Evolutionary conservation across 2,797 vertebrate genomes (phyloP), one percentile per base, ranked within the genome.

Genomic region (Urosaurus nigricauda): DNA sequence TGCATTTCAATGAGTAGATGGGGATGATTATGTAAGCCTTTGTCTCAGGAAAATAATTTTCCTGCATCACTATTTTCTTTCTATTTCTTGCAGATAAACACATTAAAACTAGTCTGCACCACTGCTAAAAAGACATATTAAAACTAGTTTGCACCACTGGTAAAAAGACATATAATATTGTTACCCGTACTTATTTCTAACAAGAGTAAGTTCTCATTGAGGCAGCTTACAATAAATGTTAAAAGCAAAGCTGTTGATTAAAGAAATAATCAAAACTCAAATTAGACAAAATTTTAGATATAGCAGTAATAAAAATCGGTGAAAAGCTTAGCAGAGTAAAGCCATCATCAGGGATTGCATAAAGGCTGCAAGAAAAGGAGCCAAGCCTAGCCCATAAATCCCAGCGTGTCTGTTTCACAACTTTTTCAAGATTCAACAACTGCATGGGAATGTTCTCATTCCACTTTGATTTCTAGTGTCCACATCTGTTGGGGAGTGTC

Each of bases 21-120:
- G 9, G 2, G 2, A 53, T 80, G n/a, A 51, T 65, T 74, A 29
- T 75, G 21, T 79, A 73, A 65, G 32, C 47, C 60, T 84, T 85
- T 65, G 56, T 80, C n/a, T 71, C 70, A 53, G 40, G 19, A 74
- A 35, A 70, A 83, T 14, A 17, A 26, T 60, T 79, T 87, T 63
- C 32, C 32, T 60, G 24, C 75, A 87, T n/a, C 35, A 82, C 75
- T 43, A 84, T n/a, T 71, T 47, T n/a, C 53, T 74, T 85, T 19
- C 40, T 53, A 32, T 4, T 56, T 63, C n/a, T 2, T 63, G n/a
- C 26, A 82, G 47, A 80, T 73, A 43, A 84, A 56, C 8, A 29
- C n/a, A 63, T 63, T 26, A 83, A 87, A 32, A 71, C 12, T 32
- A 29, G 71, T 60, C 29, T 16, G 40, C 60, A 2, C 7, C 63